Percentiles rank a stretch among this genome's conserved stretches.
Conservation (phyloP, 2,113 vertebrate genomes). For the Oophaga pumilio region DNA sequence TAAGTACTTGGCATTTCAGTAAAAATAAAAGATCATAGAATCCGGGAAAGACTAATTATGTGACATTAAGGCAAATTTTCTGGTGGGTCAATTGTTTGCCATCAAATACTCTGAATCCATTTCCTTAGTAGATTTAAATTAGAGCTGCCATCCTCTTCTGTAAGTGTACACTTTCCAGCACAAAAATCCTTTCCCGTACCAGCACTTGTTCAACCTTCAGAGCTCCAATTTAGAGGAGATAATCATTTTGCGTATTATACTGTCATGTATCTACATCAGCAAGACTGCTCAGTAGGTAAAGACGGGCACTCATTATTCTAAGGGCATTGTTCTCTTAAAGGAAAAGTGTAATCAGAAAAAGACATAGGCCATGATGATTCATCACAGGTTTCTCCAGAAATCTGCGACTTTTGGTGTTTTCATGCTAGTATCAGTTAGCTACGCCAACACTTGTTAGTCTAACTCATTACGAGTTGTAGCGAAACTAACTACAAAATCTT, state of each 20-base stretch:
- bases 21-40: constrained; percentile 41
- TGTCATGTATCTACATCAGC: background rate
- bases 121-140: constrained; percentile 39
- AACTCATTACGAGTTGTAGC: too few species aligned
- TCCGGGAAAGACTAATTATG: constrained; percentile 43
- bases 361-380: too few species aligned
- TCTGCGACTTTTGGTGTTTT: too few species aligned
- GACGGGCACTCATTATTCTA: background rate
- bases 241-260: background rate
- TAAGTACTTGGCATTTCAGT: constrained; percentile 31
- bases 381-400: too few species aligned
- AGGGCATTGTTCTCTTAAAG: background rate
- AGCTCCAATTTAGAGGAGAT: background rate
- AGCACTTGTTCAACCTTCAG: background rate
- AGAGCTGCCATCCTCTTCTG: background rate
- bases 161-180: background rate
- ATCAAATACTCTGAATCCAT: constrained; percentile 34
- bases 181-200: background rate
- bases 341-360: too few species aligned
- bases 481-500: too few species aligned
- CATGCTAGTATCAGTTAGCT: too few species aligned
- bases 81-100: constrained; percentile 48
- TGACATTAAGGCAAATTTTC: constrained; percentile 45
- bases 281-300: background rate
- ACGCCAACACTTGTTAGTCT: too few species aligned